phyloP scores from a whole-genome alignment of 2,888 invertebrate genomes.

The Siphonodentalium dalli region DNA sequence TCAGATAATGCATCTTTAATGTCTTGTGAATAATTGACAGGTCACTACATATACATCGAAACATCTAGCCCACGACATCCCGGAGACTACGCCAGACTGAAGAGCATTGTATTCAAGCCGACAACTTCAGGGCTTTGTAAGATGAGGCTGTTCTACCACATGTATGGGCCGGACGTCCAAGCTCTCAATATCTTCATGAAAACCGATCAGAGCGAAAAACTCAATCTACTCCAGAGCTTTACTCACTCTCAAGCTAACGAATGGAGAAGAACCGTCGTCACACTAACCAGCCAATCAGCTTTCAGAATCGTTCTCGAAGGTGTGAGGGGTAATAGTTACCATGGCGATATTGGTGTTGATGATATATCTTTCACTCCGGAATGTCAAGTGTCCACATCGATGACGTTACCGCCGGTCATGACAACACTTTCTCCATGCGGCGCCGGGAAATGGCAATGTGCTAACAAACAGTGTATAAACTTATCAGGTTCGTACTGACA shows the following conservation, averaged over 20 bases:
- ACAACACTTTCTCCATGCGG: slow-evolving; percentile 42
- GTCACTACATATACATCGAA: slow-evolving; percentile 56
- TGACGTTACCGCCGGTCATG: slow-evolving; percentile 34
- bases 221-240: slow-evolving; percentile 35
- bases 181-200: slow-evolving; percentile 47
- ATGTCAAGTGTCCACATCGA: slow-evolving; percentile 35
- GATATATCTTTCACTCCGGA: slow-evolving; percentile 52
- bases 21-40: no score
- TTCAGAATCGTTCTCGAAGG: slow-evolving; percentile 55
- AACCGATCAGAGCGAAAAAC: slow-evolving; percentile 38
- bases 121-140: slow-evolving; percentile 34
- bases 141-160: slow-evolving; percentile 57
- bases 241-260: slow-evolving; percentile 39
- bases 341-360: slow-evolving; percentile 54
- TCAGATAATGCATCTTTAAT: no score
- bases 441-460: slow-evolving; percentile 39
- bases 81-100: slow-evolving; percentile 46
- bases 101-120: slow-evolving; percentile 42
- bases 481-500: no score
- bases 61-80: slow-evolving; percentile 37
- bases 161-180: slow-evolving; percentile 50
- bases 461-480: slow-evolving; percentile 42
- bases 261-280: slow-evolving; percentile 46
- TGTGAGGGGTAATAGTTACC: slow-evolving; percentile 41
- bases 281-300: slow-evolving; percentile 33